Conservation (phyloP, 2,888 invertebrate species). For the Yponomeuta cagnagella region DNA sequence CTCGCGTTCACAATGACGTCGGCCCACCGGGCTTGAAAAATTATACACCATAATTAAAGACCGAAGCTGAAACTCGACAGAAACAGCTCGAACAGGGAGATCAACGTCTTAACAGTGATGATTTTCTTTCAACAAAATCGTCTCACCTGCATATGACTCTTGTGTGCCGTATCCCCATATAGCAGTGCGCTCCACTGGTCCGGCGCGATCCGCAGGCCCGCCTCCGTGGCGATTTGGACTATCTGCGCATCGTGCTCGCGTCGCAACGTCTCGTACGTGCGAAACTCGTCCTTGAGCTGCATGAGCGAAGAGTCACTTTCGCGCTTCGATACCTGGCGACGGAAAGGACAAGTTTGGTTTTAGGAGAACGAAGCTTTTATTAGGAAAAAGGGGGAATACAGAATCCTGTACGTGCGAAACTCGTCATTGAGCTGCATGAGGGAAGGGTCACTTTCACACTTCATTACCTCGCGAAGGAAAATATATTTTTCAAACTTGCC, state of each 20-base stretch:
- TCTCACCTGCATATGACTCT: slow-evolving; percentile 93
- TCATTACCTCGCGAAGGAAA: slow-evolving; percentile 82
- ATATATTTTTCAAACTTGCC: too few relatives aligned
- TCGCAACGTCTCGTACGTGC: slow-evolving; percentile 93
- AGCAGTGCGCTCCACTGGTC: slow-evolving; percentile 98
- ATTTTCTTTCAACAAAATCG: too few relatives aligned
- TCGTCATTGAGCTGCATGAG: slow-evolving; percentile 98
- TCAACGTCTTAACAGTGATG: too few relatives aligned
- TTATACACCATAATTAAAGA: too few relatives aligned
- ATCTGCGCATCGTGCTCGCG: slow-evolving; percentile 99
- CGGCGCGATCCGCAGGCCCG: slow-evolving; percentile 96
- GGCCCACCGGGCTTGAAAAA: too few relatives aligned
- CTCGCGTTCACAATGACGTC: too few relatives aligned
- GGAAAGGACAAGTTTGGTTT: not conserved
- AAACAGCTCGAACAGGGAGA: too few relatives aligned
- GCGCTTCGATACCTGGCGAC: slow-evolving; percentile 89
- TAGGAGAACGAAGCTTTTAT: not conserved
- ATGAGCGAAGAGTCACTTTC: slow-evolving; percentile 98
- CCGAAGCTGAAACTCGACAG: too few relatives aligned
- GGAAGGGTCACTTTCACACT: slow-evolving; percentile 96
- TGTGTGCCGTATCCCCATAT: slow-evolving; percentile 96
- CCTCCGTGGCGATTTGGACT: slow-evolving; percentile 98
- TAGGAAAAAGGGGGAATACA: not conserved
- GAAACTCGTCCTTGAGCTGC: slow-evolving; percentile 98
- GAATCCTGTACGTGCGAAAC: slow-evolving; percentile 79